Conservation (phyloP, 2,797 vertebrate species). For the Pseudopleuronectes americanus region DNA sequence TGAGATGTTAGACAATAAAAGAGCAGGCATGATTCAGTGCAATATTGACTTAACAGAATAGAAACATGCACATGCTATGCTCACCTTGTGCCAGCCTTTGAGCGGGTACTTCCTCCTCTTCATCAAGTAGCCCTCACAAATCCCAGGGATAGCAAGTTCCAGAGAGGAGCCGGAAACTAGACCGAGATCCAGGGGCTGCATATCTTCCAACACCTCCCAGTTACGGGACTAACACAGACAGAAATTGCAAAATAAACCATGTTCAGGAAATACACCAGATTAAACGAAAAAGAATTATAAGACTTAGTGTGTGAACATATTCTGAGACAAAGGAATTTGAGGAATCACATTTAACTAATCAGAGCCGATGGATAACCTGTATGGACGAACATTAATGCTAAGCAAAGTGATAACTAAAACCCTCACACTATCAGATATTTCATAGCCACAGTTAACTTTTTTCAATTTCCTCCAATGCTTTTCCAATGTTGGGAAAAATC, state of each 20-base stretch:
- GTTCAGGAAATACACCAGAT: too few relatives aligned
- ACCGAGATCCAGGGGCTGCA: conserved; percentile 48
- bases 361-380: too few relatives aligned
- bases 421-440: too few relatives aligned
- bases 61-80: neutral
- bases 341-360: too few relatives aligned
- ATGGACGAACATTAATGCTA: too few relatives aligned
- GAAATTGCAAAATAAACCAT: neutral
- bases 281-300: too few relatives aligned
- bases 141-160: conserved; percentile 77
- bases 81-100: conserved; percentile 96
- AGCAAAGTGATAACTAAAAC: too few relatives aligned
- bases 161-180: conserved; percentile 53
- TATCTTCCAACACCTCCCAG: conserved; percentile 92
- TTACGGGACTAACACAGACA: conserved; percentile 77
- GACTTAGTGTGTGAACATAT: too few relatives aligned
- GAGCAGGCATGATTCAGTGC: neutral
- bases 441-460: too few relatives aligned
- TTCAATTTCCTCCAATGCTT: too few relatives aligned
- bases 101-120: conserved; percentile 96
- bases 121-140: conserved; percentile 92
- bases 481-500: too few relatives aligned
- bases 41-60: neutral
- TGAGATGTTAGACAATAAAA: neutral
- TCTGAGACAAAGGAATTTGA: too few relatives aligned